Evolutionary conservation across 2,113 vertebrate species (phyloP), one percentile per base, ranked within the genome.

Genomic region (Verasper variegatus): DNA sequence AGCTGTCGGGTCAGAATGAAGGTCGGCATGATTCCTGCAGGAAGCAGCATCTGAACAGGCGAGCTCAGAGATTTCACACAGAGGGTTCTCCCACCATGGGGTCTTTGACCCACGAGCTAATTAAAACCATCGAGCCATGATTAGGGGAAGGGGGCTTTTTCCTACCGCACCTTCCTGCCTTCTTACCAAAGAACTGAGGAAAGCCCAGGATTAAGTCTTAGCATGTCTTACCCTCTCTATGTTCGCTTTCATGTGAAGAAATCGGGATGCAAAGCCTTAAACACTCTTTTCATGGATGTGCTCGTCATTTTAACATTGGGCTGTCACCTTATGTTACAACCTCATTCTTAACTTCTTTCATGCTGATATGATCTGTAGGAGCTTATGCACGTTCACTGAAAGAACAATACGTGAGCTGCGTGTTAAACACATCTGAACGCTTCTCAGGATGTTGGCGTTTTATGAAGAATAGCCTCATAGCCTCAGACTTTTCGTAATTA

Each of bases 41-140:
- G 63, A 74, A 49, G 35, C 15, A 4, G 47, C 66, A 78, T 84
- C 73, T 58, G 5, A 70, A 61, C 13, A 68, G 56, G 51, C 45
- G 11, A 71, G 65, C 73, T 71, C 1, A 31, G 69, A 23, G 70
- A 82, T 70, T 83, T 81, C 56, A 60, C 27, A 31, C 56, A 24
- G 12, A 78, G 67, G 61, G 76, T 71, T 78, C 51, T 86, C 10
- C 54, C 75, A 63, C 64, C 0, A 5, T 15, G 55, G 56, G 67
- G 60, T 63, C 60, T 79, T 64, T 78, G 75, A 86, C 81, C 64
- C n/a, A 59, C 2, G 0, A 56, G 71, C 74, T 86, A 76, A 87
- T 87, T 81, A 81, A 76, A 86, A 85, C 69, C 21, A 61, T 1
- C 0, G 18, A 74, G 37, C 78, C 31, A 49, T 37, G 49, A 78